phyloP scores from a whole-genome alignment of 2,113 vertebrate genomes.

The Notarius quadriscutis region DNA sequence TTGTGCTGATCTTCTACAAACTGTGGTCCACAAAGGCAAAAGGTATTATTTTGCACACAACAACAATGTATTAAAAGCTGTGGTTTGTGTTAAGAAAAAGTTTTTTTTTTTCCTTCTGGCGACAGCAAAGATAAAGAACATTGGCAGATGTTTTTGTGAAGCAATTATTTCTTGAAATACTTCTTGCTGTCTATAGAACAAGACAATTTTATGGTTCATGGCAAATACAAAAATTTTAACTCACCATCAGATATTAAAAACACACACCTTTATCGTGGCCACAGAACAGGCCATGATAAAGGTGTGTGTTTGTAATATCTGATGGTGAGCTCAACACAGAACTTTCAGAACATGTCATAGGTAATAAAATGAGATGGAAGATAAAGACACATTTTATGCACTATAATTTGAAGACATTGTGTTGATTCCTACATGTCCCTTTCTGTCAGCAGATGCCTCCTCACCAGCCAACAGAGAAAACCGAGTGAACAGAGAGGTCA shows the following conservation, averaged over 20 bases:
- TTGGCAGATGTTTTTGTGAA: neutral
- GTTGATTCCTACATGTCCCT: neutral
- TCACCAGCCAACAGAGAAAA: neutral
- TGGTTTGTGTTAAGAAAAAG: neutral
- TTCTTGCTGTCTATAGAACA: neutral
- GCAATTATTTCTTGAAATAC: neutral
- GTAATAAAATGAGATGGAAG: neutral
- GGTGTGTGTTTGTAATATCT: too few relatives aligned
- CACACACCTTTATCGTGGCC: neutral
- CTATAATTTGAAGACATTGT: neutral
- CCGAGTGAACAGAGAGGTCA: neutral
- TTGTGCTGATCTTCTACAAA: neutral
- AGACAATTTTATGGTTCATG: neutral
- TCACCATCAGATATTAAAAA: neutral
- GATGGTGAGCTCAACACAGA: neutral
- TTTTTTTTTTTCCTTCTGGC: neutral
- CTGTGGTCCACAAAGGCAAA: neutral
- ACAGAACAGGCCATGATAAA: too few relatives aligned
- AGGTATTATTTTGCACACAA: slow-evolving; percentile 8
- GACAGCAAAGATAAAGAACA: too few relatives aligned
- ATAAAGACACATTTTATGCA: neutral
- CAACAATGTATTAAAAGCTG: neutral
- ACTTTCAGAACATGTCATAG: neutral
- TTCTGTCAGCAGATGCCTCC: neutral
- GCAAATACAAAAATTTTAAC: too few relatives aligned